Conservation (phyloP, 2,888 invertebrate species). For the Agonum fuliginosum region DNA sequence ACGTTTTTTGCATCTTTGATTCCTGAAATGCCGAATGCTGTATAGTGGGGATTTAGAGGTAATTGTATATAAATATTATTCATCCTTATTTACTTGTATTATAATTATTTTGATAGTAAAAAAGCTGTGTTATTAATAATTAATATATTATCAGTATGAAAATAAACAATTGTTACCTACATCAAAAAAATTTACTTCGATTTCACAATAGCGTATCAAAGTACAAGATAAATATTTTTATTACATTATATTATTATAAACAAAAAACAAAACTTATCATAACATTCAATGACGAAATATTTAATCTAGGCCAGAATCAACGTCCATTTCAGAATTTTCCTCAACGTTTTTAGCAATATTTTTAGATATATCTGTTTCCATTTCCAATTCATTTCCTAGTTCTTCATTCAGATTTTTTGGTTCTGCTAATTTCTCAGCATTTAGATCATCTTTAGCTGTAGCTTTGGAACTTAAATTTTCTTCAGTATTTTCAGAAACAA, state of each 20-base stretch:
- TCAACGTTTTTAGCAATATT: too few relatives aligned
- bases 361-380: too few relatives aligned
- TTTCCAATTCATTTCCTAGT: too few relatives aligned
- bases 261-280: too few relatives aligned
- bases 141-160: slow-evolving; percentile 48
- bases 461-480: too few relatives aligned
- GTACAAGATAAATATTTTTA: not conserved
- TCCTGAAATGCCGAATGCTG: slow-evolving; percentile 87
- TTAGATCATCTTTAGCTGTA: too few relatives aligned
- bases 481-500: too few relatives aligned
- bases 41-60: slow-evolving; percentile 67
- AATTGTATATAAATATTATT: slow-evolving; percentile 43
- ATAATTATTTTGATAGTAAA: slow-evolving; percentile 54
- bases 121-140: slow-evolving; percentile 58
- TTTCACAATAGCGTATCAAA: not conserved
- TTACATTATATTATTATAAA: not conserved
- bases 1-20: slow-evolving; percentile 96
- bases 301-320: not conserved
- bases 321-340: slow-evolving; percentile 6
- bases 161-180: slow-evolving; percentile 56
- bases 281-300: not conserved
- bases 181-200: slow-evolving; percentile 38
- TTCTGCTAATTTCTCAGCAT: too few relatives aligned
- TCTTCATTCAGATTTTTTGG: too few relatives aligned
- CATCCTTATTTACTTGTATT: slow-evolving; percentile 41